phyloP scores from a whole-genome alignment of 2,113 vertebrate species.

The Crotalus tigris region DNA sequence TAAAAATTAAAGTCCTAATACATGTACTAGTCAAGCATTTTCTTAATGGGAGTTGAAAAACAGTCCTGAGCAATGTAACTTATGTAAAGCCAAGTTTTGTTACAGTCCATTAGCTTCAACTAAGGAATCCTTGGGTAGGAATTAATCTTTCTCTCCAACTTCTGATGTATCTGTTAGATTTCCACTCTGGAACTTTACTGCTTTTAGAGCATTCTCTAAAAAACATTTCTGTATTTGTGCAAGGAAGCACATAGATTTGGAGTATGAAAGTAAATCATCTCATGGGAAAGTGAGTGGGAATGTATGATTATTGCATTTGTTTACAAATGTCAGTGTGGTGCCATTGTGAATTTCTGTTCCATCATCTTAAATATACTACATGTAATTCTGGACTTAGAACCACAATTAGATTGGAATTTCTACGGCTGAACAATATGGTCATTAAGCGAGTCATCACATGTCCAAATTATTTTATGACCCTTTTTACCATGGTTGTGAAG shows the following conservation, averaged over 20 bases:
- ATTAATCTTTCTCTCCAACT: neutral
- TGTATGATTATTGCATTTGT: neutral
- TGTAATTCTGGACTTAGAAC: neutral
- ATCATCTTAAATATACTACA: neutral
- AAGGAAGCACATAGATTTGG: neutral
- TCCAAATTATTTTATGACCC: neutral
- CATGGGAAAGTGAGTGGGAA: neutral
- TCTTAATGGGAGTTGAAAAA: neutral
- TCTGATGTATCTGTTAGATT: conserved; percentile 10
- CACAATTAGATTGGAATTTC: neutral
- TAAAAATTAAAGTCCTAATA: neutral
- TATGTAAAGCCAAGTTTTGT: conserved; percentile 1
- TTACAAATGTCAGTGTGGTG: neutral
- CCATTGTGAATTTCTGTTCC: neutral
- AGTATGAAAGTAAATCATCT: neutral
- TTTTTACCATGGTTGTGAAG: neutral
- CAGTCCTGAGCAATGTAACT: neutral
- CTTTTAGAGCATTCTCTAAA: neutral
- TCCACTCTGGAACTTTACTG: neutral
- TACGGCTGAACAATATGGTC: neutral
- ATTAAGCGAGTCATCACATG: neutral
- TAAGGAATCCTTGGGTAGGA: neutral
- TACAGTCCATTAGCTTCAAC: conserved; percentile 9
- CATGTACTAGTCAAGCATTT: neutral
- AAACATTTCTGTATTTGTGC: neutral